Percentiles rank a stretch among this genome's conserved stretches.
These are phyloP conservation scores for Takifugu flavidus DNA, from an alignment of 2,113 vertebrate genomes.

Conservation along the genomic window DNA sequence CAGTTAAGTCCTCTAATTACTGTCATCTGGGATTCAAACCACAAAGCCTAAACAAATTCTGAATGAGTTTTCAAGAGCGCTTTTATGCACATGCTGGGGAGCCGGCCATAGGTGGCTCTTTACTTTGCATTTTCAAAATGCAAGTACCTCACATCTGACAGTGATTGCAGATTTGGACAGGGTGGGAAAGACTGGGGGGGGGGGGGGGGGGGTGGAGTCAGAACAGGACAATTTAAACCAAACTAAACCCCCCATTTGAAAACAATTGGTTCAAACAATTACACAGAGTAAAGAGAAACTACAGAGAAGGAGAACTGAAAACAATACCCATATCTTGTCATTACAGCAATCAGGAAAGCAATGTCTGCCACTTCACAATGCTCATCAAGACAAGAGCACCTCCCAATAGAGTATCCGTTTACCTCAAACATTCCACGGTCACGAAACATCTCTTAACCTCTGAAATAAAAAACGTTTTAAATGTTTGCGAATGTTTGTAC, in stretches of 20 bases:
- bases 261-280: conserved; percentile 36
- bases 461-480: conserved; percentile 27
- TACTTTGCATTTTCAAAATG: conserved; percentile 54
- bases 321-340: conserved; percentile 42
- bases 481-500: conserved; percentile 11
- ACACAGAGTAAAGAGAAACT: conserved; percentile 14
- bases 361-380: conserved; percentile 39
- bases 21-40: conserved; percentile 69
- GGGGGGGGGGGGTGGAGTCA: background rate
- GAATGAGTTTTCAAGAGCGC: conserved; percentile 40
- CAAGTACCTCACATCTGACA: conserved; percentile 66
- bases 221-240: conserved; percentile 32
- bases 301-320: conserved; percentile 35
- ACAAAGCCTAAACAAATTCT: conserved; percentile 58
- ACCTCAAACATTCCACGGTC: conserved; percentile 30
- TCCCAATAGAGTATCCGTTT: conserved; percentile 39
- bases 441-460: conserved; percentile 27
- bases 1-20: conserved; percentile 71
- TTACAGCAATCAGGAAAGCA: conserved; percentile 54
- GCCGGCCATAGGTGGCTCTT: conserved; percentile 45
- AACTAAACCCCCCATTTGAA: conserved; percentile 38
- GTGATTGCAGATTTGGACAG: conserved; percentile 49
- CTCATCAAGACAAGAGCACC: conserved; percentile 41
- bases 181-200: conserved; percentile 27
- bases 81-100: conserved; percentile 46